A percentile compares a stretch with the other conserved stretches of the same genome.
phyloP scores from a whole-genome alignment of 2,113 vertebrate species.

The Isurus oxyrinchus region DNA sequence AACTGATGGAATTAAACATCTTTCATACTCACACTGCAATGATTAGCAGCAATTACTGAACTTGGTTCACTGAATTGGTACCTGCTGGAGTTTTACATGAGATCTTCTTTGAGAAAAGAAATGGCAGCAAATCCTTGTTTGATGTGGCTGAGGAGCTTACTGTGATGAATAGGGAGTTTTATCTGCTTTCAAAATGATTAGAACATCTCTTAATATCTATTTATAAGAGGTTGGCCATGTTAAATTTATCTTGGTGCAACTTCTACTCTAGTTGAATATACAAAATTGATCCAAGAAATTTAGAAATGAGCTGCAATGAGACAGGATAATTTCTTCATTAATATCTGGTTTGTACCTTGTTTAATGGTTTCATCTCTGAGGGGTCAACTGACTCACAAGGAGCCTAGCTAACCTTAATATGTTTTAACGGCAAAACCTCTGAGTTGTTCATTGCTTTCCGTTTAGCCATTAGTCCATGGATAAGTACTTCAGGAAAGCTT shows the following conservation, averaged over 20 bases:
- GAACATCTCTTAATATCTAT: not conserved
- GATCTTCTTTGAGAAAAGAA: not conserved
- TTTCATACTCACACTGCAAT: not conserved
- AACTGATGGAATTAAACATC: slow-evolving; percentile 6
- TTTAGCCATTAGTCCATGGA: no score
- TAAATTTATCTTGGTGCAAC: not conserved
- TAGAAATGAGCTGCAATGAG: not conserved
- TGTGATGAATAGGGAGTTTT: not conserved
- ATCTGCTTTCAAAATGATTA: not conserved
- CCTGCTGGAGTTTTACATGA: not conserved
- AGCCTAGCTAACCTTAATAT: not conserved
- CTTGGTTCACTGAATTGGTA: not conserved
- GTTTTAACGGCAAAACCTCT: not conserved
- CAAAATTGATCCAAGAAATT: not conserved
- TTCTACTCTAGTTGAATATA: not conserved
- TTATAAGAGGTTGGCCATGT: not conserved
- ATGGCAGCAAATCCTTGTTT: not conserved
- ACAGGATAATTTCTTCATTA: not conserved
- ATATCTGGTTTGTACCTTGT: not conserved
- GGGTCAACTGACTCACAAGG: not conserved
- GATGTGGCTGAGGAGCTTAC: not conserved
- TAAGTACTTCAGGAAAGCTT: not conserved
- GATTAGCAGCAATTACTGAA: not conserved
- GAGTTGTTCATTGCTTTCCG: not conserved
- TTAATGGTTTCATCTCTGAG: not conserved